phyloP scores from a whole-genome alignment of 2,888 invertebrate genomes.

The Drosophila hamatofila region DNA sequence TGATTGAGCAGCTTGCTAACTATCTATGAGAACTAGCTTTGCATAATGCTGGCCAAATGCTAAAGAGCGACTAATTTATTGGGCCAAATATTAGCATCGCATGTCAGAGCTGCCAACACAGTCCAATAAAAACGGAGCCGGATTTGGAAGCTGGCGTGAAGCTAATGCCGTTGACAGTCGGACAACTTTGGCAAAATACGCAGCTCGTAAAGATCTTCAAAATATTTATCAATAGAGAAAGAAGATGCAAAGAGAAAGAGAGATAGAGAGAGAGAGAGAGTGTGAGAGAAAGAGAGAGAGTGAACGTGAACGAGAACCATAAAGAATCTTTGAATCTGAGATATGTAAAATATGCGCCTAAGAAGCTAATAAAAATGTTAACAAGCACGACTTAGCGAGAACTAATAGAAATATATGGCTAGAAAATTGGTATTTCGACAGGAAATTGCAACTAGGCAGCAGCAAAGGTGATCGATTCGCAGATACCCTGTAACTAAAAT shows the following conservation, averaged over 20 bases:
- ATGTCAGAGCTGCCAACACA: slow-evolving; percentile 50
- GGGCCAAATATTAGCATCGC: slow-evolving; percentile 56
- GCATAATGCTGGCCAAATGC: slow-evolving; percentile 57
- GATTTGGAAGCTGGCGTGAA: slow-evolving; percentile 38
- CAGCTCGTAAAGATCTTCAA: slow-evolving; percentile 33
- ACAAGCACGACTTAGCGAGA: slow-evolving; percentile 32
- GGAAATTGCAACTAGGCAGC: slow-evolving; percentile 1
- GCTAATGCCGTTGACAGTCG: slow-evolving; percentile 39
- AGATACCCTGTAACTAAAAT: background rate
- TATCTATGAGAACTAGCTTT: slow-evolving; percentile 39
- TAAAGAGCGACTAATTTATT: slow-evolving; percentile 67
- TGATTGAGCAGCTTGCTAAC: background rate
- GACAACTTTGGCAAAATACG: slow-evolving; percentile 5
- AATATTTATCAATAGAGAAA: slow-evolving; percentile 56
- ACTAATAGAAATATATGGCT: slow-evolving; percentile 1
- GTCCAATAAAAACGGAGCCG: slow-evolving; percentile 29
- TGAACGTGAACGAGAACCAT: slow-evolving; percentile 32
- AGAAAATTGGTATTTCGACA: background rate
- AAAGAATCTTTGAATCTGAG: slow-evolving; percentile 44
- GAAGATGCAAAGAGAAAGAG: background rate
- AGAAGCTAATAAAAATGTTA: slow-evolving; percentile 51
- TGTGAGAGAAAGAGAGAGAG: background rate
- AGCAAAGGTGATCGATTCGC: background rate
- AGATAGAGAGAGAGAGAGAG: slow-evolving; percentile 6
- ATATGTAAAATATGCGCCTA: slow-evolving; percentile 40